These are phyloP conservation scores for Noctua fimbriata DNA, from an alignment of 2,888 invertebrate species.

Conservation along the genomic window DNA sequence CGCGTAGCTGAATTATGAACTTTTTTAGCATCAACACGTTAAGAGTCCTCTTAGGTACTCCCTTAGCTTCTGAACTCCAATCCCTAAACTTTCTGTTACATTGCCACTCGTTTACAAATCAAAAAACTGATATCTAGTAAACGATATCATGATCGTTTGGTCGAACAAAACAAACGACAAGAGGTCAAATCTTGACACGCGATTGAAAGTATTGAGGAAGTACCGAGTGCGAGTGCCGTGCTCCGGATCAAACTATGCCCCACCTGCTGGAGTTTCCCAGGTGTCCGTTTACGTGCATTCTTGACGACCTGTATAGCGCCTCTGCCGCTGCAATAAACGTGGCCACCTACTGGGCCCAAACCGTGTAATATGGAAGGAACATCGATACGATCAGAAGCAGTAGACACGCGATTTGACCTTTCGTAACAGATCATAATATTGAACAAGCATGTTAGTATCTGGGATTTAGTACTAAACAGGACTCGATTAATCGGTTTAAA, in stretches of 20 bases:
- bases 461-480: not conserved
- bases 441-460: not conserved
- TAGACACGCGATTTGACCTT: constrained; percentile 11
- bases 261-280: too few species aligned
- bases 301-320: too few species aligned
- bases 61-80: not conserved
- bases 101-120: not conserved
- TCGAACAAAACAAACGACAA: not conserved
- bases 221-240: too few species aligned
- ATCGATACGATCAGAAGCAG: too few species aligned
- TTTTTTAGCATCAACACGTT: not conserved
- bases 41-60: not conserved
- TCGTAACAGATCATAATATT: constrained; percentile 9
- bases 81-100: not conserved
- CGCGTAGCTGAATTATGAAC: not conserved
- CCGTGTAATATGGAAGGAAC: too few species aligned
- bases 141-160: not conserved
- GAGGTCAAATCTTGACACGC: constrained; percentile 17
- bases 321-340: too few species aligned
- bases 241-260: too few species aligned
- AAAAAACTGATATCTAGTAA: not conserved
- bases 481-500: not conserved
- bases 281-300: too few species aligned
- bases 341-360: too few species aligned
- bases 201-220: too few species aligned